Evolutionary conservation across 2,888 invertebrate genomes (phyloP), one percentile per base, ranked within the genome.

Genomic region (Catotricha subobsoleta): DNA sequence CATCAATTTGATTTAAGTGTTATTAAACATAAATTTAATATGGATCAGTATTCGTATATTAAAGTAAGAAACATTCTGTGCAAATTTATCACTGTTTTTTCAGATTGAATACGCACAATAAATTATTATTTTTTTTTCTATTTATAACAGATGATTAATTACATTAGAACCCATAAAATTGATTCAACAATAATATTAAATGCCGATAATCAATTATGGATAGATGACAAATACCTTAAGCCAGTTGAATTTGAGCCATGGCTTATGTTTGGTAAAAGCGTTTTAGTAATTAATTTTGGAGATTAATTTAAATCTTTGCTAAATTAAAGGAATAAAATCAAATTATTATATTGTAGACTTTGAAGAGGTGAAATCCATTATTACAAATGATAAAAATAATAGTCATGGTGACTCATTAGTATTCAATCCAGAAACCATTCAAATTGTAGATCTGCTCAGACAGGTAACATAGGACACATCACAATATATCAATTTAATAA

Each of bases 21-120:
- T 37, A 62, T 86, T 28, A 80, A 81, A 58, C 57, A 58, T 3
- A 79, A 73, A 54, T 76, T 77, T 52, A 70, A 70, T 49, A 77
- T 87, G 72, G 84, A 87, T 56, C 78, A 78, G 52, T 84, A 87
- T 60, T 77, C 78, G 0, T 83, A 78, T 49, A 77, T 82, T 20
- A 82, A 82, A 57, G 51, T 53, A 35, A 1, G 16, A n/a, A 21
- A 13, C 34, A 19, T 9, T 39, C 19, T 18, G 4, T 39, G 13
- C 3, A 12, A 21, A 13, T 34, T 21, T 34, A 23, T 23, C 21
- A 25, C 12, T 28, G 10, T 7, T 7, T n/a, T 7, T 13, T n/a
- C 28, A 28, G 4, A 28, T 7, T 9, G 16, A 16, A 15, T 31
- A 16, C 8, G 19, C n/a, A n/a, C 3, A 10, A 6, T 3, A 8